A percentile compares a stretch with the other conserved stretches of the same genome.
These are phyloP conservation scores for Pseudobourletiella spinata DNA, from an alignment of 1,140 invertebrate genomes.

Conservation along the genomic window DNA sequence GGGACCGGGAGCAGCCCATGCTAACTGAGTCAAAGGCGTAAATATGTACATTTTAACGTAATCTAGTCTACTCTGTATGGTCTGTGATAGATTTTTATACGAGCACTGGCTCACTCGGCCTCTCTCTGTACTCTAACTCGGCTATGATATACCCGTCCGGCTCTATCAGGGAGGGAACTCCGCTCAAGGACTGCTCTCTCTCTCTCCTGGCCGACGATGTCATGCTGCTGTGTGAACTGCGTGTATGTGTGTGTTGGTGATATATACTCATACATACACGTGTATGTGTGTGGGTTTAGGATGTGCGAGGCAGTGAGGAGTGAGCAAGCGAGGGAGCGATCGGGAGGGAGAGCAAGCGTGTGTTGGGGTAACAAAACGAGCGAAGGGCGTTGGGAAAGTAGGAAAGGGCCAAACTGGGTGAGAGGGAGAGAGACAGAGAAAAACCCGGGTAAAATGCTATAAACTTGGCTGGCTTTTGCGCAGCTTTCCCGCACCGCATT, in stretches of 20 bases:
- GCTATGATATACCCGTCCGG: not conserved
- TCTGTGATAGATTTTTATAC: not conserved
- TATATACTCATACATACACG: not conserved
- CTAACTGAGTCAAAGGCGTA: not conserved
- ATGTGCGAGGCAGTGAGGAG: no score
- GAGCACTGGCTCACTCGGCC: not conserved
- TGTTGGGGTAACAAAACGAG: not conserved
- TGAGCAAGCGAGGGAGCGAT: not conserved
- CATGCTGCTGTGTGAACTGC: not conserved
- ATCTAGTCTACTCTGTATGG: not conserved
- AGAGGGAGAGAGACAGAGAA: not conserved
- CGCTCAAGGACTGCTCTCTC: not conserved
- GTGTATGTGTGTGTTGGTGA: not conserved
- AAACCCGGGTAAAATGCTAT: not conserved
- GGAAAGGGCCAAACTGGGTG: not conserved
- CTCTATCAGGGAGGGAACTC: not conserved
- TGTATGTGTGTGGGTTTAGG: not conserved
- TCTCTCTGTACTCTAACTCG: not conserved
- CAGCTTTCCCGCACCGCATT: conserved; percentile 11
- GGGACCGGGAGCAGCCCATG: not conserved
- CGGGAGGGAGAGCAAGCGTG: not conserved
- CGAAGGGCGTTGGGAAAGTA: not conserved
- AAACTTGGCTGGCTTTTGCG: conserved; percentile 4
- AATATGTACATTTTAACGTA: not conserved
- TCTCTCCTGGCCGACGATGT: not conserved